phyloP scores from a whole-genome alignment of 1,140 invertebrate genomes.

The Atopsyche davidsoni region DNA sequence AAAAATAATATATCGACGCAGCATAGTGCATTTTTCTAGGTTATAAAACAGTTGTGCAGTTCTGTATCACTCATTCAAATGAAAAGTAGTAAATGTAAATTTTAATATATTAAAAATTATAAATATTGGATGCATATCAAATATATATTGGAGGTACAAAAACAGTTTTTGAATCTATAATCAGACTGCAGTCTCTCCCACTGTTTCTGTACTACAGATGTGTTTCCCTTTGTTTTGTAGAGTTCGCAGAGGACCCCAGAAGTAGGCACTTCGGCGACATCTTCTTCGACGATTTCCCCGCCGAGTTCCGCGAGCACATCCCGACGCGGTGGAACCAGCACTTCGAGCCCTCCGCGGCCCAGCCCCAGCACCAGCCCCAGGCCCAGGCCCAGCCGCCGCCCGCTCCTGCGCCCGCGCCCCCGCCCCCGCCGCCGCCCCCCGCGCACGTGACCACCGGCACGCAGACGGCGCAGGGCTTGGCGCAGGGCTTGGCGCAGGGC shows the following conservation, averaged over 20 bases:
- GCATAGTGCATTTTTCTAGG: no score
- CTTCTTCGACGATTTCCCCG: constrained; percentile 54
- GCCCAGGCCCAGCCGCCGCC: constrained; percentile 48
- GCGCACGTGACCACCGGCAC: constrained; percentile 38
- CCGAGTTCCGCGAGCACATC: constrained; percentile 54
- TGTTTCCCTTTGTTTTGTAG: constrained; percentile 37
- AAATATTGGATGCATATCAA: no score
- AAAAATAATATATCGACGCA: no score
- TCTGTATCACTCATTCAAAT: no score
- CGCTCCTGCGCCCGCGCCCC: constrained; percentile 28
- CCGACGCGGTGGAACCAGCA: constrained; percentile 48
- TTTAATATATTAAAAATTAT: no score
- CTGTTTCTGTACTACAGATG: constrained; percentile 32
- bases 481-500: constrained; percentile 30
- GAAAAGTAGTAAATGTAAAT: no score
- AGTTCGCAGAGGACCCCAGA: constrained; percentile 42
- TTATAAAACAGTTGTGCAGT: no score
- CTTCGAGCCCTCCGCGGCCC: constrained; percentile 34
- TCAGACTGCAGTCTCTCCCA: constrained; percentile 35
- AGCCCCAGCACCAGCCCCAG: constrained; percentile 30
- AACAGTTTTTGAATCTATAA: constrained; percentile 16
- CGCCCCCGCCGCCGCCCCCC: constrained; percentile 34
- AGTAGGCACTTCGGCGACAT: constrained; percentile 47
- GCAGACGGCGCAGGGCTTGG: constrained; percentile 41
- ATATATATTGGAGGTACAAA: no score